A percentile compares a stretch with the other conserved stretches of the same genome.
phyloP scores from a whole-genome alignment of 2,888 invertebrate genomes.

The Zootermopsis nevadensis region DNA sequence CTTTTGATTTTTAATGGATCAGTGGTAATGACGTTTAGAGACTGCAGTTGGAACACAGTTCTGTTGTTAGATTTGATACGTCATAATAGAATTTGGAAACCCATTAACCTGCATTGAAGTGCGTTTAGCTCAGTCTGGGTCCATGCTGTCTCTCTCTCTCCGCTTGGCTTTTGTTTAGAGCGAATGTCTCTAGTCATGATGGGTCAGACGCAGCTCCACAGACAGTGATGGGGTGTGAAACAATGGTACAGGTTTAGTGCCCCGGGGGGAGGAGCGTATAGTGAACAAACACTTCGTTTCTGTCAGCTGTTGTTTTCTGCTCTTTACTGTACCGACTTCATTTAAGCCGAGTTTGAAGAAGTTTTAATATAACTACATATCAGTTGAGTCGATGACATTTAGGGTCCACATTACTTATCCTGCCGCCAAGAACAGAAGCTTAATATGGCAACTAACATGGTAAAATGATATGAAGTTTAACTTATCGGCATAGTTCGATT shows the following conservation, averaged over 20 bases:
- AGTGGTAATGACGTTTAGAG: constrained; percentile 5
- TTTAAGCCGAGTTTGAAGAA: background rate
- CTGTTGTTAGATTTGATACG: background rate
- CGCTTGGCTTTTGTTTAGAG: constrained; percentile 5
- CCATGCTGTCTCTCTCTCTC: background rate
- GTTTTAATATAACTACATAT: background rate
- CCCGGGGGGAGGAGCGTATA: background rate
- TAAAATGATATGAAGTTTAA: too few species aligned
- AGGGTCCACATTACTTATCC: background rate
- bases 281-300: background rate
- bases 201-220: background rate
- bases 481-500: too few species aligned
- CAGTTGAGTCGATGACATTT: background rate
- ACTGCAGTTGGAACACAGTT: background rate
- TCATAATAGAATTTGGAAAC: constrained; percentile 27
- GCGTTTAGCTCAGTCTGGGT: background rate
- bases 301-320: constrained; percentile 14
- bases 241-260: background rate
- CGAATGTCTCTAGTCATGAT: constrained; percentile 31
- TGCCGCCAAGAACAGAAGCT: too few species aligned
- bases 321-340: background rate
- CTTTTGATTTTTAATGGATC: constrained; percentile 35
- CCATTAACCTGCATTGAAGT: constrained; percentile 27
- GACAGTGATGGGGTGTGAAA: constrained; percentile 19
- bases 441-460: too few species aligned